Evolutionary conservation across 2,797 vertebrate genomes (phyloP).

Genomic region (Scolopax rusticola): DNA sequence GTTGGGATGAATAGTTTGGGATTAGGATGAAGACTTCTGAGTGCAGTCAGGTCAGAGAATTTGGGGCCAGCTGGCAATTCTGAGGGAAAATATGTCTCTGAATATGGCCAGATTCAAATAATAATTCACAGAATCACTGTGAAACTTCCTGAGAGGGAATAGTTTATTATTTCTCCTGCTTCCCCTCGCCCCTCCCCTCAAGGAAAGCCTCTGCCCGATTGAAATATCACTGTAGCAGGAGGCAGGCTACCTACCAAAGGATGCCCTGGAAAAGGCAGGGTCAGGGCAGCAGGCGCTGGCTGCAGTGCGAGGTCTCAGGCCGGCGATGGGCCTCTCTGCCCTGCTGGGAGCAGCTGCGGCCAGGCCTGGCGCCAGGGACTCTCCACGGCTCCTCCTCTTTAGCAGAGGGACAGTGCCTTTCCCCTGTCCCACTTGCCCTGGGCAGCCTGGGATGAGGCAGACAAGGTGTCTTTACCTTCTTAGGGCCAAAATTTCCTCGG

Average conservation of each 20-base stretch:
- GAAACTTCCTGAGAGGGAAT: slow-evolving; percentile 4
- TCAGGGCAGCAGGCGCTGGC: background rate
- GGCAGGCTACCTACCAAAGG: background rate
- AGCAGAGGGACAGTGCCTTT: background rate
- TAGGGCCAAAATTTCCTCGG: background rate
- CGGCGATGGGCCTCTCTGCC: background rate
- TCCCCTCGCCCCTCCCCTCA: too few species aligned
- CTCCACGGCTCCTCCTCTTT: background rate
- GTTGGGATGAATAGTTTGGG: slow-evolving; percentile 76
- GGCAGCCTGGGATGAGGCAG: background rate
- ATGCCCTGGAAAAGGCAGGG: background rate
- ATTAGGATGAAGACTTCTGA: slow-evolving; percentile 72
- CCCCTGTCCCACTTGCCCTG: background rate
- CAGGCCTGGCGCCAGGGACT: background rate
- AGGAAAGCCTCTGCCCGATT: background rate
- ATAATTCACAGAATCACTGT: background rate
- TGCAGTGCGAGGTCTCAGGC: background rate
- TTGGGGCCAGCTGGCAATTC: slow-evolving; percentile 43
- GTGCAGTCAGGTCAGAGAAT: slow-evolving; percentile 47
- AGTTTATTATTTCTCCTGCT: background rate
- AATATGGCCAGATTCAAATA: slow-evolving; percentile 27
- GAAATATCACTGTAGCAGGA: background rate
- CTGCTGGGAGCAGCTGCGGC: background rate
- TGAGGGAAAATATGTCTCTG: slow-evolving; percentile 21
- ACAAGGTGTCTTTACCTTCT: background rate